Conservation (phyloP, 2,888 invertebrate species). For the Odontocolon sp. region DNA sequence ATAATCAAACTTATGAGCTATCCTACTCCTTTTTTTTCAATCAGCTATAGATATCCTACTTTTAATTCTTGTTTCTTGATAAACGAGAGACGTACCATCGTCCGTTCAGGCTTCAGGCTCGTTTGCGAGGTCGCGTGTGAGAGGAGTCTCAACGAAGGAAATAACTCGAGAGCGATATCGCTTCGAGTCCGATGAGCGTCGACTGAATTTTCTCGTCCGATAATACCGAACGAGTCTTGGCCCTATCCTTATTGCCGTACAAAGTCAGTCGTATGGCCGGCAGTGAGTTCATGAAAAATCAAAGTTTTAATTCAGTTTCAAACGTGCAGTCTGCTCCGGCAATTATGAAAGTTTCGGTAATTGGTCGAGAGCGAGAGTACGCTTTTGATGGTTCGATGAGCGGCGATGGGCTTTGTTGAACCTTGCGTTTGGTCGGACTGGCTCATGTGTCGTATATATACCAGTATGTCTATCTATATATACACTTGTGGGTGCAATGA, state of each 20-base stretch:
- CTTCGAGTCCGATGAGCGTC: slow-evolving; percentile 14
- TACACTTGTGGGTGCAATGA: neutral
- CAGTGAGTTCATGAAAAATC: slow-evolving; percentile 70
- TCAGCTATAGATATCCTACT: neutral
- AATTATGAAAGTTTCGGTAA: slow-evolving; percentile 76
- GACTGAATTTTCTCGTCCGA: no score
- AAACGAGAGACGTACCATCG: slow-evolving; percentile 17
- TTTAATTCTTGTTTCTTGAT: neutral
- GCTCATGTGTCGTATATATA: no score
- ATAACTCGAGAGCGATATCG: slow-evolving; percentile 40
- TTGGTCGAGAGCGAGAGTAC: slow-evolving; percentile 65
- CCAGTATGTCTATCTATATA: slow-evolving; percentile 21
- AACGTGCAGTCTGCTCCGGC: slow-evolving; percentile 65
- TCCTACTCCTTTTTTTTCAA: neutral
- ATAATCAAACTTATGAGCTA: no score
- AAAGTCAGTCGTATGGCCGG: neutral
- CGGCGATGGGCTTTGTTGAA: slow-evolving; percentile 5
- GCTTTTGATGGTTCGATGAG: slow-evolving; percentile 19
- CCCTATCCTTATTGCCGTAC: slow-evolving; percentile 21
- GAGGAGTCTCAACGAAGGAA: slow-evolving; percentile 32
- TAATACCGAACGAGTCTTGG: slow-evolving; percentile 1
- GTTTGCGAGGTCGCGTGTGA: slow-evolving; percentile 37
- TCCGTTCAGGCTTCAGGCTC: neutral
- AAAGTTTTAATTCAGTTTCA: slow-evolving; percentile 78
- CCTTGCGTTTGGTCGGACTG: neutral